These are phyloP conservation scores for Sipunculus nudus DNA, from an alignment of 2,888 invertebrate species.

Conservation along the genomic window DNA sequence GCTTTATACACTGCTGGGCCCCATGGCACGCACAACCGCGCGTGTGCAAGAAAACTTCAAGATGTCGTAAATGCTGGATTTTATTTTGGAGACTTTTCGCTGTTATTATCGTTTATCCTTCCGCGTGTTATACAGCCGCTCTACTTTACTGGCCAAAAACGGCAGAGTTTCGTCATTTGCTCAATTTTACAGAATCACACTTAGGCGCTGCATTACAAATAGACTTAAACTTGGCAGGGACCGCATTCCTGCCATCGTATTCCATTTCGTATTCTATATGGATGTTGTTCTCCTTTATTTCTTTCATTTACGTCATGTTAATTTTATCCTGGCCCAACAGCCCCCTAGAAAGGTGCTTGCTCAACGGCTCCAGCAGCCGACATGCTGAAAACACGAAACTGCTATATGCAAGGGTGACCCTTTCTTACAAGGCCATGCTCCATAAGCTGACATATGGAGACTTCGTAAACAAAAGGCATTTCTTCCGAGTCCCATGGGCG, in stretches of 20 bases:
- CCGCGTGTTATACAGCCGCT: slow-evolving; percentile 32
- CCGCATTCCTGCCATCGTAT: slow-evolving; percentile 27
- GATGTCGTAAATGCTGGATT: slow-evolving; percentile 30
- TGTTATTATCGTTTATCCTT: slow-evolving; percentile 35
- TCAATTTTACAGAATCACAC: slow-evolving; percentile 16
- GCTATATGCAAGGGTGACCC: slow-evolving; percentile 31
- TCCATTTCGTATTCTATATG: slow-evolving; percentile 26
- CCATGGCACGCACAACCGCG: slow-evolving; percentile 41
- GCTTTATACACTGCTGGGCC: slow-evolving; percentile 45
- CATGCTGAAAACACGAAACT: slow-evolving; percentile 24
- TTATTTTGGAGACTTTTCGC: slow-evolving; percentile 33
- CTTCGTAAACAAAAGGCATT: slow-evolving; percentile 30
- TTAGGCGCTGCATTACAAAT: slow-evolving; percentile 17
- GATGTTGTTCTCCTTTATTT: slow-evolving; percentile 35
- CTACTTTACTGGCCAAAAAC: slow-evolving; percentile 35
- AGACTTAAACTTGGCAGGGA: slow-evolving; percentile 31
- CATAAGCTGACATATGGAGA: slow-evolving; percentile 38
- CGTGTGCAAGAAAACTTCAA: slow-evolving; percentile 22
- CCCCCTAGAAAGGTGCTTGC: slow-evolving; percentile 39
- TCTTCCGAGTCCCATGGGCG: slow-evolving; percentile 34
- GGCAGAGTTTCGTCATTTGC: slow-evolving; percentile 19
- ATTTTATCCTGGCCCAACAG: slow-evolving; percentile 38
- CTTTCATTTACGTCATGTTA: slow-evolving; percentile 37
- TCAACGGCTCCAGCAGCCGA: slow-evolving; percentile 26
- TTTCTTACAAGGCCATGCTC: slow-evolving; percentile 34